Evolutionary conservation across 1,140 invertebrate genomes (phyloP).

Genomic region (Brachionus sp.): DNA sequence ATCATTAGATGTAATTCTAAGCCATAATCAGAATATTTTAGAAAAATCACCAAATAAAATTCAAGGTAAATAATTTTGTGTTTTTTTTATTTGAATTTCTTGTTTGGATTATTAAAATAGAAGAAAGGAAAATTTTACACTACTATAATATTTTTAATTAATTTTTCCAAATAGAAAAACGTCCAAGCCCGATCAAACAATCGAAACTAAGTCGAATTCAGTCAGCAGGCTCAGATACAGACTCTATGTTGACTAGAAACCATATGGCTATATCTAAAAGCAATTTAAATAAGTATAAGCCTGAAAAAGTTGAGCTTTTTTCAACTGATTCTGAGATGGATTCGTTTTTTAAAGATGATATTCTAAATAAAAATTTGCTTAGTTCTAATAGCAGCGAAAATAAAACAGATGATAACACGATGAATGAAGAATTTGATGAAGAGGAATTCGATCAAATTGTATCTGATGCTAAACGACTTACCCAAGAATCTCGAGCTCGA

Average conservation of each 20-base stretch:
- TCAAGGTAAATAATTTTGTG: background rate
- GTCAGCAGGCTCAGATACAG: conserved; percentile 35
- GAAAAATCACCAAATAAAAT: conserved; percentile 17
- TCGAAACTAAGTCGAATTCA: conserved; percentile 11
- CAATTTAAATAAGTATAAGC: background rate
- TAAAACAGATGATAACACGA: conserved; percentile 28
- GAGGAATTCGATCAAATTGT: conserved; percentile 42
- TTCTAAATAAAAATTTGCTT: conserved; percentile 21
- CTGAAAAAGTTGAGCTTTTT: conserved; percentile 34
- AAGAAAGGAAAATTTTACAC: background rate
- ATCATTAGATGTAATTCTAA: background rate
- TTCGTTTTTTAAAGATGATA: conserved; percentile 45
- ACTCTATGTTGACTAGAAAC: conserved; percentile 20
- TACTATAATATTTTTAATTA: background rate
- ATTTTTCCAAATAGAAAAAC: background rate
- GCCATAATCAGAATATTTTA: conserved; percentile 2
- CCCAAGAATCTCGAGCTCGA: background rate
- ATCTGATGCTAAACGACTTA: conserved; percentile 20
- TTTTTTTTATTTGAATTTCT: background rate
- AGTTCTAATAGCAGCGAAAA: conserved; percentile 9
- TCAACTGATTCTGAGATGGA: conserved; percentile 42
- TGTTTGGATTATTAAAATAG: background rate
- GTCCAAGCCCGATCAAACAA: background rate
- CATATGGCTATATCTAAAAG: background rate
- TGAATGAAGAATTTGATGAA: conserved; percentile 40